These are phyloP conservation scores for Beroe ovata DNA, from an alignment of 37 sponge, comb jelly and placozoan species.

Conservation along the genomic window DNA sequence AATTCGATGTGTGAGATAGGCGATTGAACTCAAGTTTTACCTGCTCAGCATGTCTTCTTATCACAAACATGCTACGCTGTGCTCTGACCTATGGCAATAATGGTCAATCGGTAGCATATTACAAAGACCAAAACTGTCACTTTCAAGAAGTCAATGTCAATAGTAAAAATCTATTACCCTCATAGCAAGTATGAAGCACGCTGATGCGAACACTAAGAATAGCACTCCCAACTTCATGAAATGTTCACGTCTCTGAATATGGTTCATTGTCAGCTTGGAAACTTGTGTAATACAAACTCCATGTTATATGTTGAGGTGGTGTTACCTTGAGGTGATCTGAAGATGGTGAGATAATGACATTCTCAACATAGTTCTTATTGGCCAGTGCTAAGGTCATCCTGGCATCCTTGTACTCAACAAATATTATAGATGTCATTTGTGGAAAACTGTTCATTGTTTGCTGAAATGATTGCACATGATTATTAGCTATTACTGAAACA, in stretches of 20 bases:
- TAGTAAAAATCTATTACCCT: no score
- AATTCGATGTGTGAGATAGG: no score
- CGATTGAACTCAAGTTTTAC: no score
- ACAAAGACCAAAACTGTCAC: no score
- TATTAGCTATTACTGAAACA: no score
- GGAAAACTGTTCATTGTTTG: neutral
- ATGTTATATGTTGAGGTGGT: no score
- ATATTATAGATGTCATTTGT: neutral
- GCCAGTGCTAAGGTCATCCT: neutral
- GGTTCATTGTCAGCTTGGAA: no score
- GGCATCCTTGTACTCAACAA: neutral
- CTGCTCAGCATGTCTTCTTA: slow-evolving; percentile 24
- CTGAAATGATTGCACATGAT: no score
- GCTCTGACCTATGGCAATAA: slow-evolving; percentile 46
- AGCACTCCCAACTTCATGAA: slow-evolving; percentile 55
- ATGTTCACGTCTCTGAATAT: slow-evolving; percentile 59
- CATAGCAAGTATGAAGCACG: slow-evolving; percentile 61
- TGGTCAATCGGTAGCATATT: no score
- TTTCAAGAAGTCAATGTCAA: no score
- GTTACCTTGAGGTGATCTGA: neutral
- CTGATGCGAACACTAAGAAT: slow-evolving; percentile 53
- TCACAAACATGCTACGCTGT: slow-evolving; percentile 39
- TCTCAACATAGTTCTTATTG: neutral
- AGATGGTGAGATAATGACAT: neutral
- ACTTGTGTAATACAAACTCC: no score